A percentile compares a stretch with the other conserved stretches of the same genome.
Evolutionary conservation across 2,888 invertebrate species (phyloP).

Genomic region (Metallyticus violacea): DNA sequence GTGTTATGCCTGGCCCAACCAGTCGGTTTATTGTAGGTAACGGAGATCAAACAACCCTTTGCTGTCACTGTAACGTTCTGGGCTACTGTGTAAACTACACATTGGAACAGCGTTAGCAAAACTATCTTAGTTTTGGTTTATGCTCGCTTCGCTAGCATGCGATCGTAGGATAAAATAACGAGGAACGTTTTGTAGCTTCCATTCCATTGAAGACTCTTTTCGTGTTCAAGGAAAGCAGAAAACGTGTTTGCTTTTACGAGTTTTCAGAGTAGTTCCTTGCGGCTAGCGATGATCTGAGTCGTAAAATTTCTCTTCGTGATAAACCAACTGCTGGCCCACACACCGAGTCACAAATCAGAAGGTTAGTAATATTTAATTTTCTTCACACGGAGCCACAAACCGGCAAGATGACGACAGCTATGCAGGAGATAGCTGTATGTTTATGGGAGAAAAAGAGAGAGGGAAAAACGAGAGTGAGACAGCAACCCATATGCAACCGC

Average conservation of each 20-base stretch:
- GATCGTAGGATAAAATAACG: not conserved
- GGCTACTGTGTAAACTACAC: too few species aligned
- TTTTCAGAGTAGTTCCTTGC: not conserved
- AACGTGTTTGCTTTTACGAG: not conserved
- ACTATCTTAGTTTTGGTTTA: too few species aligned
- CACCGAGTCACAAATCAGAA: not conserved
- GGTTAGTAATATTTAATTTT: not conserved
- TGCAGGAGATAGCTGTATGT: not conserved
- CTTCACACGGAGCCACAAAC: not conserved
- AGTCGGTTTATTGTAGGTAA: too few species aligned
- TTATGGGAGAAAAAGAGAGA: too few species aligned
- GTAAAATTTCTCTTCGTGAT: not conserved
- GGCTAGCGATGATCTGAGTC: not conserved
- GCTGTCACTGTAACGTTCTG: too few species aligned
- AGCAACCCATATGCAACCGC: too few species aligned
- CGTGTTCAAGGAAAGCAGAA: not conserved
- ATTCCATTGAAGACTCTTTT: not conserved
- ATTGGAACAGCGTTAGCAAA: too few species aligned
- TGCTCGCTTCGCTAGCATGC: not conserved
- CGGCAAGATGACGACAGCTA: not conserved
- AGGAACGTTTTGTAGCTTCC: not conserved
- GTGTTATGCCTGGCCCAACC: too few species aligned
- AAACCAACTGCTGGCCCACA: not conserved
- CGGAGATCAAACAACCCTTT: too few species aligned
- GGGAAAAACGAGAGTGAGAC: too few species aligned